Evolutionary conservation across 1,140 invertebrate species (phyloP).

Genomic region (Micrasema minimum): DNA sequence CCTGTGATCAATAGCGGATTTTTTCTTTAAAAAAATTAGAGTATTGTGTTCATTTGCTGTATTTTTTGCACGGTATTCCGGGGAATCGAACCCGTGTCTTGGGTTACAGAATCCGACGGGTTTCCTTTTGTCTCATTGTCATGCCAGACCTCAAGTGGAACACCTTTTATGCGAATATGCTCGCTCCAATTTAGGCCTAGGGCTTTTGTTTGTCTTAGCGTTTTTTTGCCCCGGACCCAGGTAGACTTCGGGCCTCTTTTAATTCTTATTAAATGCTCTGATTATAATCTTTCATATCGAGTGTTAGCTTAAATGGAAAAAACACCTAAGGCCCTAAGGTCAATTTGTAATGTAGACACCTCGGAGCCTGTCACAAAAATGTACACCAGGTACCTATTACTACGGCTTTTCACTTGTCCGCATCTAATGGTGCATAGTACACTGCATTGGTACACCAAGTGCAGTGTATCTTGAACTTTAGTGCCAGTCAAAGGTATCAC

Average conservation of each 20-base stretch:
- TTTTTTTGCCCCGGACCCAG: constrained; percentile 13
- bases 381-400: too few relatives aligned
- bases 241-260: constrained; percentile 2
- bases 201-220: constrained; percentile 3
- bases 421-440: too few relatives aligned
- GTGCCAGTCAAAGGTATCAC: too few relatives aligned
- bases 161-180: constrained; percentile 47
- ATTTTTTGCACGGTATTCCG: constrained; percentile 8
- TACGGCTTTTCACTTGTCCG: too few relatives aligned
- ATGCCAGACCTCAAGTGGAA: constrained; percentile 42
- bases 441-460: too few relatives aligned
- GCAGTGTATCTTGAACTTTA: too few relatives aligned
- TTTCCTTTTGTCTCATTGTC: constrained; percentile 33
- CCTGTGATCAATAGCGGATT: too few relatives aligned
- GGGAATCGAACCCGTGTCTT: background rate
- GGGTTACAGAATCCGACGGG: constrained; percentile 17
- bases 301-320: constrained; percentile 7
- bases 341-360: constrained; percentile 2
- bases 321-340: constrained; percentile 1
- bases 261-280: background rate
- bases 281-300: background rate
- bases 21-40: too few relatives aligned
- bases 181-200: constrained; percentile 28
- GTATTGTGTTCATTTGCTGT: background rate
- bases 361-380: too few relatives aligned